Conservation (phyloP, 2,113 vertebrate species). For the Mormoops blainvillei region DNA sequence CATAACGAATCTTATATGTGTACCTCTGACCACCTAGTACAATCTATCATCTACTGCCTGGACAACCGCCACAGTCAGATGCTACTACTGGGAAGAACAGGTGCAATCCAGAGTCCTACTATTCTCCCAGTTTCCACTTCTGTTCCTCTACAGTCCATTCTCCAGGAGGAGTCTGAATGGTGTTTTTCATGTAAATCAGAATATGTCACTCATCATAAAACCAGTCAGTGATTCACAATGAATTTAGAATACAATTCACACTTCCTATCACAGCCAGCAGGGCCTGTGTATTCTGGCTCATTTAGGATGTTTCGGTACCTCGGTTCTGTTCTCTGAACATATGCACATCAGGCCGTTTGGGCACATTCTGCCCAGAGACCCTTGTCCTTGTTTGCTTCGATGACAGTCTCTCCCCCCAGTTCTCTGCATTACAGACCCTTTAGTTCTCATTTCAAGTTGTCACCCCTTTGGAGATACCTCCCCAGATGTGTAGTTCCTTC, state of each 20-base stretch:
- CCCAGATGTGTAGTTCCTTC: neutral
- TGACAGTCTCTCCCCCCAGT: neutral
- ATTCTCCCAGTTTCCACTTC: neutral
- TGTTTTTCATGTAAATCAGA: neutral
- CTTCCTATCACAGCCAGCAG: neutral
- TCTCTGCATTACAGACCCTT: neutral
- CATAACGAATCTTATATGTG: neutral
- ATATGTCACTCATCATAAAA: neutral
- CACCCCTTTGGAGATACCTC: neutral
- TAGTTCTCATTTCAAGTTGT: neutral
- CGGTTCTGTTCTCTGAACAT: neutral
- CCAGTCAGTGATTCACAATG: neutral
- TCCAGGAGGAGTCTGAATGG: neutral
- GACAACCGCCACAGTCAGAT: neutral
- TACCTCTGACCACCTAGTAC: neutral
- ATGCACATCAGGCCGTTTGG: neutral
- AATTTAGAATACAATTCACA: neutral
- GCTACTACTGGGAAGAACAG: neutral
- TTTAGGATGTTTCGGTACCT: too few species aligned
- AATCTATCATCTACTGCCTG: neutral
- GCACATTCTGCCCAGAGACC: neutral
- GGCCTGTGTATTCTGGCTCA: neutral
- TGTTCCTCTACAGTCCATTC: neutral
- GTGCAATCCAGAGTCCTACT: too few species aligned
- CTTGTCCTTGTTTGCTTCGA: neutral